A percentile compares a stretch with the other conserved stretches of the same genome.
phyloP scores from a whole-genome alignment of 2,797 vertebrate genomes.

The Pampus argenteus region DNA sequence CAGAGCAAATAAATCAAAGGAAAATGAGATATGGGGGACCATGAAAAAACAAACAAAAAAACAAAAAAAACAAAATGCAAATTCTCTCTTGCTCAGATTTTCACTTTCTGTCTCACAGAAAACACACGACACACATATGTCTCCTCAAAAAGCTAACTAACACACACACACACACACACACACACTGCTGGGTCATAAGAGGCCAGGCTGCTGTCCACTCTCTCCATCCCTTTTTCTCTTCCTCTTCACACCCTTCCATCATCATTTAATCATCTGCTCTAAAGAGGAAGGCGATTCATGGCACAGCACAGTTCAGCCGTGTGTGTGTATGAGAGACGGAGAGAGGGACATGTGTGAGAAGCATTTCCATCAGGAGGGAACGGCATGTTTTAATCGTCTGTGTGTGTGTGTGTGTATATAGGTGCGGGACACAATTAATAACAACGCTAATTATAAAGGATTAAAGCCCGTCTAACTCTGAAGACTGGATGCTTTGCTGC shows the following conservation, averaged over 20 bases:
- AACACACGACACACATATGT: slow-evolving; percentile 41
- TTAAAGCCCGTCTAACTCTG: slow-evolving; percentile 25
- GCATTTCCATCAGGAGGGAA: neutral
- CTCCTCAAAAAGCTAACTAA: slow-evolving; percentile 27
- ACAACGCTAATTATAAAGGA: slow-evolving; percentile 45
- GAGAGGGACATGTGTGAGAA: neutral
- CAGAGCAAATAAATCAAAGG: slow-evolving; percentile 56
- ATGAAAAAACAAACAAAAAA: slow-evolving; percentile 16
- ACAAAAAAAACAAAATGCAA: slow-evolving; percentile 39
- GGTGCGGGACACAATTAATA: slow-evolving; percentile 39
- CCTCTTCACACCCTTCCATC: slow-evolving; percentile 30
- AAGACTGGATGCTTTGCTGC: neutral
- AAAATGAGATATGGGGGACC: slow-evolving; percentile 38
- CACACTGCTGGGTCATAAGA: slow-evolving; percentile 40
- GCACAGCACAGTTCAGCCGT: neutral
- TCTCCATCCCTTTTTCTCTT: neutral
- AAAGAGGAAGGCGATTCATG: slow-evolving; percentile 43
- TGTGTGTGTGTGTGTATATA: neutral
- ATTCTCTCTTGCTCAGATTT: slow-evolving; percentile 28
- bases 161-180: slow-evolving; percentile 11
- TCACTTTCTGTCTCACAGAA: slow-evolving; percentile 28
- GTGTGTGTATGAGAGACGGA: neutral
- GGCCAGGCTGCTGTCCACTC: slow-evolving; percentile 35
- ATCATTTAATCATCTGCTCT: slow-evolving; percentile 50
- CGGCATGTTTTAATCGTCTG: slow-evolving; percentile 31